Base-by-base conservation (phyloP, 2,888 invertebrate genomes). In the Pristionchus mayeri region DNA sequence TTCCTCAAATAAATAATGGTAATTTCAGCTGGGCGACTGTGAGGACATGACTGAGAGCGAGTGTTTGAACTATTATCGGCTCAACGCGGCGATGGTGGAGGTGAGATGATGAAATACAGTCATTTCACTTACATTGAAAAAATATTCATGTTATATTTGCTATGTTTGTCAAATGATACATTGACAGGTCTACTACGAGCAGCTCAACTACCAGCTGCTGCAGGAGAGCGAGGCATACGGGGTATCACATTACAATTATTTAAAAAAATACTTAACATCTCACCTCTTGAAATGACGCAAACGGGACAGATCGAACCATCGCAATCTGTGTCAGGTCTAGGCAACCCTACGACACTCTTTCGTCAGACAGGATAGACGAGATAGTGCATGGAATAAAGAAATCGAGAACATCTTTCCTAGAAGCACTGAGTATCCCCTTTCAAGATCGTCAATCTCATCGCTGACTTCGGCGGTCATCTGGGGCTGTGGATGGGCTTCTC, bases 401-500 rank as follows among this genome's bases (percentile, higher is more conserved):
- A n/a, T n/a, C n/a, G n/a, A n/a, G n/a, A n/a, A 44, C 44, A 9
- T 44, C 44, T 24, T 6, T 57, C 57, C n/a, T 27, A 6, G 6
- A 24, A 60, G 30, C 27, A 60, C 9, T 18, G 4, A 57, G 24
- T n/a, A 57, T 4, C 2, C 1, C 11, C 3, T 50, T 60, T 85
- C 2, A 83, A 85, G 85, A 18, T 82, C 75, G 90, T 90, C 52
- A 90, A 90, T 50, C 84, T 90, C 13, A 88, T 90, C 80, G 90
- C 90, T 80, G 90, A 90, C 85, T 90, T 90, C 84, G 90, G 90
- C 63, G 90, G 90, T 48, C 90, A 90, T 85, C 87, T 90, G 16
- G 90, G 90, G n/a, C 85, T 90, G 13, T 90, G 90, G 90, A 88
- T 89, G 85, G 90, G 90, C 57, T 89, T 89, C 86, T 89, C 89